Evolutionary conservation across 2,113 vertebrate genomes (phyloP).

Genomic region (Athene noctua): DNA sequence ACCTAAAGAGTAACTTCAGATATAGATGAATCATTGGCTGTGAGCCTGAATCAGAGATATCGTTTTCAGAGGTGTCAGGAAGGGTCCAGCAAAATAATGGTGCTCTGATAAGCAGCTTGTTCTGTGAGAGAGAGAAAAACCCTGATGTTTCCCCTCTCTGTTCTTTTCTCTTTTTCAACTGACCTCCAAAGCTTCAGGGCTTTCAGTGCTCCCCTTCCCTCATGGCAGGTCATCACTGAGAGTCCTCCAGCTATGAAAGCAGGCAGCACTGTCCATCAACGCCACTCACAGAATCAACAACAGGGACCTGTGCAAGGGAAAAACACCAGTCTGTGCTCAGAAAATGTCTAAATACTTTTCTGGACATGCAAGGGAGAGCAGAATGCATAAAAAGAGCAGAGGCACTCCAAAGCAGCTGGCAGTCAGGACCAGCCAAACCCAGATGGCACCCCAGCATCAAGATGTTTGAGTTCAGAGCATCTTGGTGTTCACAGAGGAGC

Average conservation of each 20-base stretch:
- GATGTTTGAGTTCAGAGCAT: neutral
- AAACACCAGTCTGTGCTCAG: neutral
- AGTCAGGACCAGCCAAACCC: neutral
- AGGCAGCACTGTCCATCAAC: neutral
- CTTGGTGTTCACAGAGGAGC: neutral
- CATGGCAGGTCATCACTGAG: neutral
- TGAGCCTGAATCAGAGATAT: neutral
- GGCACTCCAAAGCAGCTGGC: neutral
- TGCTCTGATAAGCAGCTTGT: neutral
- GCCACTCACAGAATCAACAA: neutral
- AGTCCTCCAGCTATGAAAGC: neutral
- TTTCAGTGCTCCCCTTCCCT: neutral
- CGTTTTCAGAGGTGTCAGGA: neutral
- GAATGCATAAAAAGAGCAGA: neutral
- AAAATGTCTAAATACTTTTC: neutral
- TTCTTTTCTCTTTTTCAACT: neutral
- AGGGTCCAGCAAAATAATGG: neutral
- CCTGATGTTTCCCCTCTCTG: neutral
- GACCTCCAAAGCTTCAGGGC: neutral
- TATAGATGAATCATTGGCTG: neutral
- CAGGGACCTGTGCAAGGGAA: neutral
- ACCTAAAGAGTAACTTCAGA: neutral
- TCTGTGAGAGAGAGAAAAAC: neutral
- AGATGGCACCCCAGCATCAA: neutral
- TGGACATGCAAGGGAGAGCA: neutral